Evolutionary conservation across 2,888 invertebrate genomes (phyloP).

Genomic region (Pseudococcus viburni): DNA sequence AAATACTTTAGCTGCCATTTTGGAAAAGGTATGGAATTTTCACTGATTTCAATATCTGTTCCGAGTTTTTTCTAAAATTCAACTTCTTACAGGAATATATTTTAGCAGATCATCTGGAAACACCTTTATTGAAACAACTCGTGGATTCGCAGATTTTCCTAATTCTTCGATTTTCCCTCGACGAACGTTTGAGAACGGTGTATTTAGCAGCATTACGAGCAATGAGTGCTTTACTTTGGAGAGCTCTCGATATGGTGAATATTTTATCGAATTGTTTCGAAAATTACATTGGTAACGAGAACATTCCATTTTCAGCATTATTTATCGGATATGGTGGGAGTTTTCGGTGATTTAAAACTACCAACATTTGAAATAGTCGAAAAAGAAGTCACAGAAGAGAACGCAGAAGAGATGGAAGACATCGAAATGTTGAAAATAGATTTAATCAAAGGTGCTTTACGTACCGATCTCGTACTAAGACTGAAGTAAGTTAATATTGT

Average conservation of each 20-base stretch:
- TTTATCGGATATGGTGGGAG: constrained; percentile 50
- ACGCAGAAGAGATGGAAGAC: constrained; percentile 83
- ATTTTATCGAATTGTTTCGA: neutral
- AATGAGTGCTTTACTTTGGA: constrained; percentile 81
- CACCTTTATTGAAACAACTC: constrained; percentile 57
- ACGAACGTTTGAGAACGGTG: constrained; percentile 83
- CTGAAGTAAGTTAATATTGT: constrained; percentile 70
- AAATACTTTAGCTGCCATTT: constrained; percentile 83
- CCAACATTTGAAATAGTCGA: constrained; percentile 73
- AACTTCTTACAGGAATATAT: constrained; percentile 54
- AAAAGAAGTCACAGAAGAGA: constrained; percentile 82
- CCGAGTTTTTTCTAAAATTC: neutral
- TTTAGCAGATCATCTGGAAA: constrained; percentile 49
- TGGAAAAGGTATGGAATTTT: constrained; percentile 71
- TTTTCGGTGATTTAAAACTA: constrained; percentile 61
- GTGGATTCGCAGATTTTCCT: constrained; percentile 67
- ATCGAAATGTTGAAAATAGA: constrained; percentile 89
- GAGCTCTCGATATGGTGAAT: constrained; percentile 71
- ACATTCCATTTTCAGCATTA: constrained; percentile 58
- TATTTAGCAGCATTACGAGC: constrained; percentile 84
- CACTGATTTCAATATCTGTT: neutral
- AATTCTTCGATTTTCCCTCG: constrained; percentile 78
- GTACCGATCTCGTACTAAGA: constrained; percentile 84
- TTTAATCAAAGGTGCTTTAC: constrained; percentile 80
- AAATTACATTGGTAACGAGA: neutral